These are phyloP conservation scores for Suncus etruscus DNA, from an alignment of 2,113 vertebrate genomes.

Conservation along the genomic window DNA sequence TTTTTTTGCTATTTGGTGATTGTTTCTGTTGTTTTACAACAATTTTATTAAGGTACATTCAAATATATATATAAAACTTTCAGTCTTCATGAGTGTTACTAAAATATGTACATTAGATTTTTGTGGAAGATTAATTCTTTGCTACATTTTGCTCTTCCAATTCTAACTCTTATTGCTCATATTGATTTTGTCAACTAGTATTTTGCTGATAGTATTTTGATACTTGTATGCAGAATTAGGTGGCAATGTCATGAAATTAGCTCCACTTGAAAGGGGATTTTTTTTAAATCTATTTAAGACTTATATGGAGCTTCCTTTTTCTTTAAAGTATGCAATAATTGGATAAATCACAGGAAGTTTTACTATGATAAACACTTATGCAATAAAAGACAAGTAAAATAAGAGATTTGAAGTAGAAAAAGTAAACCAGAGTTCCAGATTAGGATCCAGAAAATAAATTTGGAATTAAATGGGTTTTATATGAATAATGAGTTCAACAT, in stretches of 20 bases:
- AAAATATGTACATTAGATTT: not conserved
- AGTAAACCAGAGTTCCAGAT: not conserved
- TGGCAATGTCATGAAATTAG: not conserved
- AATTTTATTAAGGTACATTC: not conserved
- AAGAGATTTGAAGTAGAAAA: not conserved
- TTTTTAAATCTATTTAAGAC: conserved; percentile 24
- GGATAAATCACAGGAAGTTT: not conserved
- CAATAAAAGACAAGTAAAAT: not conserved
- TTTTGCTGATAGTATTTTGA: not conserved
- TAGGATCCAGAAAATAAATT: not conserved
- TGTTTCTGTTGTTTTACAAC: not conserved
- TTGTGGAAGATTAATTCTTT: not conserved
- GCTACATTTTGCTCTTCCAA: not conserved
- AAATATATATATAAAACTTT: conserved; percentile 18
- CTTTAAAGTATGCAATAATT: not conserved
- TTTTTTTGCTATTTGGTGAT: not conserved
- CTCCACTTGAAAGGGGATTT: not conserved
- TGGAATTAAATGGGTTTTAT: not conserved
- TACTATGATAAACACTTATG: not conserved
- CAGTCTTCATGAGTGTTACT: not conserved
- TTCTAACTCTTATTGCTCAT: not conserved
- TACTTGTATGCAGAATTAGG: not conserved
- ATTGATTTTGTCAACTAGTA: not conserved
- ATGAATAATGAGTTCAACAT: not conserved
- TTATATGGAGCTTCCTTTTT: not conserved